Base-by-base conservation (phyloP, 2,888 invertebrate genomes). In the Pediacus dermestoides region DNA sequence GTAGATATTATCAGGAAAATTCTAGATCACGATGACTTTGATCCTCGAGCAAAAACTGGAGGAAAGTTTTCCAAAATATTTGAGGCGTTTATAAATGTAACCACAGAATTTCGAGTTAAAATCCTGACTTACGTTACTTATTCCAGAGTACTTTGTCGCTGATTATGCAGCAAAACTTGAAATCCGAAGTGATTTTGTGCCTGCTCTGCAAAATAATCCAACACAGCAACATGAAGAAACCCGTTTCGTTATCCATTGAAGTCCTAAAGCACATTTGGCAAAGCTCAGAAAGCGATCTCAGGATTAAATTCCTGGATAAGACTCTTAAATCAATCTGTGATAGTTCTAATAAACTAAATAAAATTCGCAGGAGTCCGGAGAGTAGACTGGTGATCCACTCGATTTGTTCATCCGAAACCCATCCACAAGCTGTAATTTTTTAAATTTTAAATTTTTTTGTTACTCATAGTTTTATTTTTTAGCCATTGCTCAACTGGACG, bases 31-130 rank as follows among this genome's bases (percentile, higher is more conserved):
- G 40, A 44, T 18, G 14, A n/a, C n/a, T n/a, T n/a, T n/a, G n/a
- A n/a, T 35, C 14, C 3, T 37, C 4, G 14, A 25, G 32, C 15
- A 15, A 32, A 28, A 22, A 30, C 14, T 32, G 34, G 14, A 37
- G 41, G 14, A 52, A 46, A 42, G 39, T 33, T 7, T 30, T 26
- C n/a, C 2, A 59, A 60, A 48, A 37, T 55, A 16, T 8, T 53
- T 4, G 60, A 60, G 39, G 42, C 56, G 2, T 48, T 57, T 22
- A 53, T 59, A 35, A 54, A 53, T 37, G 60, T 60, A 52, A 53
- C 53, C n/a, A 7, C n/a, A 18, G 21, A 18, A 7, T 18, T 38
- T 34, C 22, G 3, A 28, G 18, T 4, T 18, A 27, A 13, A 18
- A 8, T 16, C 16, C 22, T 16, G 15, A 11, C 1, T 16, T 3